These are phyloP conservation scores for Rhaphigaster nebulosa DNA, from an alignment of 2,888 invertebrate species.

Conservation along the genomic window DNA sequence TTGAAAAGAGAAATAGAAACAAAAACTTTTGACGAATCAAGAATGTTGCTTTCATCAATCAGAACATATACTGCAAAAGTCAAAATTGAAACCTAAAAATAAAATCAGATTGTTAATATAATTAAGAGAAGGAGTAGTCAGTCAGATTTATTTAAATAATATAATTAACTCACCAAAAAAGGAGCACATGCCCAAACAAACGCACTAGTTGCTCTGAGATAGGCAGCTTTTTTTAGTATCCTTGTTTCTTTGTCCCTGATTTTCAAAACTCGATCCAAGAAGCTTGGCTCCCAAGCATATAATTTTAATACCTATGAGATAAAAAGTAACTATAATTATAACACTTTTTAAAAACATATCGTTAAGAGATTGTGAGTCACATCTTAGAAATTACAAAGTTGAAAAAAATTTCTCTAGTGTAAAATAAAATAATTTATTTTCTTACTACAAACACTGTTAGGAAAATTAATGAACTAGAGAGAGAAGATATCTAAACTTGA, in stretches of 20 bases:
- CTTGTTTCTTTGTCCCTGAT: slow-evolving; percentile 73
- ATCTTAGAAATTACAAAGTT: too few species aligned
- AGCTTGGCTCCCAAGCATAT: slow-evolving; percentile 75
- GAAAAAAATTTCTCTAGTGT: too few species aligned
- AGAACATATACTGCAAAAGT: slow-evolving; percentile 92
- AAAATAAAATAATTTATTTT: too few species aligned
- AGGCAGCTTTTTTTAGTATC: slow-evolving; percentile 72
- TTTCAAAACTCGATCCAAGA: slow-evolving; percentile 71
- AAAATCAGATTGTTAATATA: not conserved
- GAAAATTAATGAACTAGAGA: too few species aligned
- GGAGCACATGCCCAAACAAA: slow-evolving; percentile 76
- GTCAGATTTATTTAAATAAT: not conserved
- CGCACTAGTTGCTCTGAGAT: slow-evolving; percentile 71
- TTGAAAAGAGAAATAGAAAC: slow-evolving; percentile 94
- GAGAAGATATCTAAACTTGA: too few species aligned
- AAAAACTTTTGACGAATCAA: slow-evolving; percentile 92
- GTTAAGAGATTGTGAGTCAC: too few species aligned
- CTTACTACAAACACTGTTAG: too few species aligned
- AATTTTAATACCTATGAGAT: slow-evolving; percentile 72
- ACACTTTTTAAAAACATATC: too few species aligned
- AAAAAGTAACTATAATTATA: not conserved
- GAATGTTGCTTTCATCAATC: slow-evolving; percentile 84
- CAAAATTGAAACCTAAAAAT: slow-evolving; percentile 74
- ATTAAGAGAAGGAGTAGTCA: not conserved
- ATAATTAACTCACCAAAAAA: slow-evolving; percentile 71